These are phyloP conservation scores for Acleris holmiana DNA, from an alignment of 2,888 invertebrate species.

Conservation along the genomic window DNA sequence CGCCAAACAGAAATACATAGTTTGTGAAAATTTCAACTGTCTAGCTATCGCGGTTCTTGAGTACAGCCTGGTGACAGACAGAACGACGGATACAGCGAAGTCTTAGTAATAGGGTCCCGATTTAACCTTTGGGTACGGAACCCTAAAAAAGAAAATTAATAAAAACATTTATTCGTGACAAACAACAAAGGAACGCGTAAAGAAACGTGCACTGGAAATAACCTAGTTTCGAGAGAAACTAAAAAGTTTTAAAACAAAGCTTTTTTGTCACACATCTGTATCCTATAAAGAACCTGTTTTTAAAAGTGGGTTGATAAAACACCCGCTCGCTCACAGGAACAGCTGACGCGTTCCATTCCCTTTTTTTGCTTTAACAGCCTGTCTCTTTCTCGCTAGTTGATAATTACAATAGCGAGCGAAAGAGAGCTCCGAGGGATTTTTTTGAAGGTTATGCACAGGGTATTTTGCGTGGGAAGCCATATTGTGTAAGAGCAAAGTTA, in stretches of 20 bases:
- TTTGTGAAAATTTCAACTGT: too few relatives aligned
- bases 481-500: constrained; percentile 21
- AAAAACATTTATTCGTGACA: too few relatives aligned
- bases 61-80: too few relatives aligned
- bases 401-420: constrained; percentile 2
- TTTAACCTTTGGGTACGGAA: too few relatives aligned
- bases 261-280: constrained; percentile 29
- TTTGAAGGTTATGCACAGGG: constrained; percentile 12
- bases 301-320: constrained; percentile 34
- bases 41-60: too few relatives aligned
- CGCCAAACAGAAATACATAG: too few relatives aligned
- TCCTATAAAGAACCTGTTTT: constrained; percentile 36
- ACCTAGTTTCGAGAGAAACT: neutral
- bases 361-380: constrained; percentile 4
- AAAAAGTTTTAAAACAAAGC: constrained; percentile 24
- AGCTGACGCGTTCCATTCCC: constrained; percentile 35
- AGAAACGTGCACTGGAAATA: neutral
- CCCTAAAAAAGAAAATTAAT: too few relatives aligned
- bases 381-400: constrained; percentile 5
- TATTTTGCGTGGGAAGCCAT: constrained; percentile 33
- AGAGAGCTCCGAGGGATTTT: constrained; percentile 29
- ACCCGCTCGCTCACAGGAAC: constrained; percentile 28
- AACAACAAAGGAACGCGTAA: too few relatives aligned
- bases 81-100: too few relatives aligned
- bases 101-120: too few relatives aligned